Conservation (phyloP, 2,797 vertebrate species). For the Microctenopoma steveboyesi region DNA sequence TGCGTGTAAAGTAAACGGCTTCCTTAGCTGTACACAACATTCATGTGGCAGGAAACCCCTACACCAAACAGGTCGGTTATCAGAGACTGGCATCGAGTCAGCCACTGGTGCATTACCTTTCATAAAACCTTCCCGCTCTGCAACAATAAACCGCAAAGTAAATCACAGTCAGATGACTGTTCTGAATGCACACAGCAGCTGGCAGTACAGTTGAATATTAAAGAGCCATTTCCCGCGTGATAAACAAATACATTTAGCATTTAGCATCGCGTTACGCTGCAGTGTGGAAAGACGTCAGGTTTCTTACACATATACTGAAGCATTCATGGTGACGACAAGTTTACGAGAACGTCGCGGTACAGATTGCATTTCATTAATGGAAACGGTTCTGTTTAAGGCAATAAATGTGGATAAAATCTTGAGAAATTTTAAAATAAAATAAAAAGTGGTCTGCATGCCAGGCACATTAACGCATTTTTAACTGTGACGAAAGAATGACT, state of each 20-base stretch:
- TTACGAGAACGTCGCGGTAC: too few species aligned
- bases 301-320: neutral
- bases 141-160: slow-evolving; percentile 20
- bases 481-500: neutral
- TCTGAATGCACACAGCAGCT: neutral
- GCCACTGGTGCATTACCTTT: slow-evolving; percentile 63
- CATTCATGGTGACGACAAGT: neutral
- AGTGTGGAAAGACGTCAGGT: neutral
- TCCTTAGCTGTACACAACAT: slow-evolving; percentile 46
- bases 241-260: neutral
- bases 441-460: too few species aligned
- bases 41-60: slow-evolving; percentile 64
- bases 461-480: neutral
- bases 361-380: neutral
- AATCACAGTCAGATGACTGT: slow-evolving; percentile 42
- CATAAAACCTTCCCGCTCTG: slow-evolving; percentile 19
- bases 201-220: neutral
- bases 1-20: slow-evolving; percentile 33
- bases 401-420: neutral
- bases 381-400: neutral
- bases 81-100: slow-evolving; percentile 53
- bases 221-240: neutral
- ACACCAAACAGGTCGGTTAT: slow-evolving; percentile 58
- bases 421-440: neutral
- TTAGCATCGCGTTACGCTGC: neutral